Evolutionary conservation across 1,140 invertebrate genomes (phyloP), one percentile per base, ranked within the genome.

Genomic region (Leptonema lineaticorne): DNA sequence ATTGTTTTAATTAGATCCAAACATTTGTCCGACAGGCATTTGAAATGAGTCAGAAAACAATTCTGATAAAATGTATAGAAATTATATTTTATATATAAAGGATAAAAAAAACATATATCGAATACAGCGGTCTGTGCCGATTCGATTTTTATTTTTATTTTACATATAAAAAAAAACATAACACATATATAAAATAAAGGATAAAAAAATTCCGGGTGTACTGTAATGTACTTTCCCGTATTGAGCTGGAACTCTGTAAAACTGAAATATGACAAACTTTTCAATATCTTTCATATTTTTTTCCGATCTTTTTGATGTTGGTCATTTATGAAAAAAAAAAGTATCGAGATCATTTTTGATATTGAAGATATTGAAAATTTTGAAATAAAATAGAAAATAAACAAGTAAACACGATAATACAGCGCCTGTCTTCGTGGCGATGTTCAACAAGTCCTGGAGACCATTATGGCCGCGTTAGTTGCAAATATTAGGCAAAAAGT

Each of bases 391-490:
- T 50, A 18, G 27, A 46, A 50, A 64, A 64, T 3, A 46, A 64
- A 28, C 50, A 64, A 37, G n/a, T 14, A 48, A 63, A 64, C n/a
- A 64, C 41, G 26, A 14, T 9, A 67, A 37, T 48, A 59, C 64
- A 62, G 68, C 71, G 71, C 71, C 71, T 67, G 71, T 72, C 71
- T 28, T 65, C 57, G 45, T 59, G 71, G 71, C 71, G 71, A 63
- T 64, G 67, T 69, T 50, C 14, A 5, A 18, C 26, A 58, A 24
- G 22, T 69, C 63, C 63, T 67, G 60, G 30, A 64, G 68, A 72
- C 71, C 71, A 20, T n/a, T 16, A 28, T 20, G 59, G 64, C 71
- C 71, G 71, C 71, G 53, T 72, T 72, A 72, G 65, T 72, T 30
- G 71, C 71, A 53, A n/a, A 28, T 18, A 26, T 65, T 53, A 53